Evolutionary conservation across 30 jellyfish, hydroid and myxozoan genomes (phyloP).

Genomic region (Sanderia malayensis): DNA sequence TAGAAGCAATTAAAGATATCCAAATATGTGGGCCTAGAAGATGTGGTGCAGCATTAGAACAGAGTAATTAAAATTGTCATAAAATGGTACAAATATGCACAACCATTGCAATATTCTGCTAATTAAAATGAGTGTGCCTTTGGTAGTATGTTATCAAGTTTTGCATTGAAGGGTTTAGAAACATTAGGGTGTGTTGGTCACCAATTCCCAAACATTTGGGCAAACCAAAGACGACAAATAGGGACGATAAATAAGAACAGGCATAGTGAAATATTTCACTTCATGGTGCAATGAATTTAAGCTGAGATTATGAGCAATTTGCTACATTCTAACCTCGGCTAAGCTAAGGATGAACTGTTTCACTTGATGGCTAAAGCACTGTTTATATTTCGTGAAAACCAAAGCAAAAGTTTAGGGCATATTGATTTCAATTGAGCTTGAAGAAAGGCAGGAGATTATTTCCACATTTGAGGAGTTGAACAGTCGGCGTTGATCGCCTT

Average conservation of each 20-base stretch:
- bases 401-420: constrained; percentile 34
- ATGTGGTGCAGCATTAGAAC: too few relatives aligned
- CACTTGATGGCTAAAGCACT: constrained; percentile 25
- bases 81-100: too few relatives aligned
- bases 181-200: too few relatives aligned
- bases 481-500: constrained; percentile 52
- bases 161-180: too few relatives aligned
- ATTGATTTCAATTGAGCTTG: constrained; percentile 45
- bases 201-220: too few relatives aligned
- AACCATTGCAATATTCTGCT: too few relatives aligned
- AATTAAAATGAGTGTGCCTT: too few relatives aligned
- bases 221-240: too few relatives aligned
- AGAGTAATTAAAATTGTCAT: too few relatives aligned
- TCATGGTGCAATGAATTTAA: constrained; percentile 27
- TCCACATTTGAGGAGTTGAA: constrained; percentile 33
- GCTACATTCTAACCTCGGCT: constrained; percentile 11
- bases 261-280: background rate
- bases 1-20: too few relatives aligned
- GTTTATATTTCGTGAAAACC: background rate
- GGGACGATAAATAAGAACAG: background rate
- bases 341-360: constrained; percentile 63
- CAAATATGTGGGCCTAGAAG: too few relatives aligned
- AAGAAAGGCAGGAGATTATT: constrained; percentile 42
- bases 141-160: too few relatives aligned
- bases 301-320: constrained; percentile 37